phyloP scores from a whole-genome alignment of 1,140 invertebrate genomes.

The Drosophila insularis region DNA sequence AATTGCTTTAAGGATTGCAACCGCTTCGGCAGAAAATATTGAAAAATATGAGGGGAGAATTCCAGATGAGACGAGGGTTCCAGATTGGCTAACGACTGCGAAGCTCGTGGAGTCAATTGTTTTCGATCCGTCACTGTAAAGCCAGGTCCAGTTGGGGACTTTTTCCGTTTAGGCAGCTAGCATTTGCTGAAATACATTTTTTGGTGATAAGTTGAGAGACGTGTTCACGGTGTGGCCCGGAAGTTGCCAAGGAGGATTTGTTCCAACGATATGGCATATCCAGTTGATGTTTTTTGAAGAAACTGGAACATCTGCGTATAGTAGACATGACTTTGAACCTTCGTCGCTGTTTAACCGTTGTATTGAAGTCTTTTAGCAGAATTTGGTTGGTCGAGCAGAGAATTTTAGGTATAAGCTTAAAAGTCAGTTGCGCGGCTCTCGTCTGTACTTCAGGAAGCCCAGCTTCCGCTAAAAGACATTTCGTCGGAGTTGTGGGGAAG shows the following conservation, averaged over 20 bases:
- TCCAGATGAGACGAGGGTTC: too few relatives aligned
- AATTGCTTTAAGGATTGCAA: neutral
- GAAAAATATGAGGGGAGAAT: too few relatives aligned
- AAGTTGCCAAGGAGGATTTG: conserved; percentile 6
- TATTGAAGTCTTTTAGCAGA: conserved; percentile 3
- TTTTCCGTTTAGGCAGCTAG: conserved; percentile 8
- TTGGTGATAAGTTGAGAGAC: neutral
- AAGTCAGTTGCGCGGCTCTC: neutral
- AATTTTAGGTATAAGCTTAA: conserved; percentile 3
- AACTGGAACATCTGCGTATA: conserved; percentile 3
- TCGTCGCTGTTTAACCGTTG: conserved; percentile 3
- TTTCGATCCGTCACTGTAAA: conserved; percentile 1
- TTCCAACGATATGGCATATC: neutral
- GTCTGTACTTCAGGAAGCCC: neutral
- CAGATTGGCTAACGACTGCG: conserved; percentile 4
- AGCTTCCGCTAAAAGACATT: neutral
- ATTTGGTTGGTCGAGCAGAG: conserved; percentile 8
- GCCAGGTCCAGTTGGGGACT: conserved; percentile 2
- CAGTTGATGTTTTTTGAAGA: conserved; percentile 7
- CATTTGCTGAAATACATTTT: conserved; percentile 6
- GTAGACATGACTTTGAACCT: conserved; percentile 1
- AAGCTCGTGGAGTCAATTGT: conserved; percentile 3
- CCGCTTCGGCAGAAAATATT: too few relatives aligned
- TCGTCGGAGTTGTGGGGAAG: conserved; percentile 16
- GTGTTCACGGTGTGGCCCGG: conserved; percentile 2